Conservation (phyloP, 2,797 vertebrate species). For the Peromyscus eremicus region DNA sequence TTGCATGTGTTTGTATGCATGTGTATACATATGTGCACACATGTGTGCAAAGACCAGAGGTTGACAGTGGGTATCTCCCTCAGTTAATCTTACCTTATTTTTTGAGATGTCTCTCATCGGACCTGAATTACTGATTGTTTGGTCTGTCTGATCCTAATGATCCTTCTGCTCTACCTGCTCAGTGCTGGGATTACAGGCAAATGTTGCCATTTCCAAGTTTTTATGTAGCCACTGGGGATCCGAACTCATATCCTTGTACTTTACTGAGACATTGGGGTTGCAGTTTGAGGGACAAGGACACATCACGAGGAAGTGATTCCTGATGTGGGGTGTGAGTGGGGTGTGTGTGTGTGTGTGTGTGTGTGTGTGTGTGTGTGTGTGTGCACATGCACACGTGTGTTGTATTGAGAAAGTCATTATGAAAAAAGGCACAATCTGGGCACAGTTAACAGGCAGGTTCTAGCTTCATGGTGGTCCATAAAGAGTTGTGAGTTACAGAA, state of each 20-base stretch:
- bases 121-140: not conserved
- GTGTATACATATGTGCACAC: not conserved
- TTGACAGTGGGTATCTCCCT: not conserved
- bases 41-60: not conserved
- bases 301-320: not conserved
- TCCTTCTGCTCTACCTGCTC: not conserved
- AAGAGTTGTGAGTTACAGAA: not conserved
- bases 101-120: not conserved
- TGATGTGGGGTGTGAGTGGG: not conserved
- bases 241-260: not conserved
- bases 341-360: not conserved
- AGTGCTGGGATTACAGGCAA: not conserved
- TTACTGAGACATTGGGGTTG: not conserved
- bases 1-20: not conserved
- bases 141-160: not conserved
- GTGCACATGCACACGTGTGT: not conserved
- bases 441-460: not conserved
- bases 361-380: not conserved
- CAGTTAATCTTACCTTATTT: not conserved
- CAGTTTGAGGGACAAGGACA: not conserved
- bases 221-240: not conserved
- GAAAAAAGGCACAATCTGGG: not conserved
- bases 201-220: not conserved
- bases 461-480: not conserved
- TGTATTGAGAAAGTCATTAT: not conserved